A percentile compares a stretch with the other conserved stretches of the same genome.
These are phyloP conservation scores for Ahaetulla prasina DNA, from an alignment of 2,113 vertebrate genomes.

Conservation along the genomic window DNA sequence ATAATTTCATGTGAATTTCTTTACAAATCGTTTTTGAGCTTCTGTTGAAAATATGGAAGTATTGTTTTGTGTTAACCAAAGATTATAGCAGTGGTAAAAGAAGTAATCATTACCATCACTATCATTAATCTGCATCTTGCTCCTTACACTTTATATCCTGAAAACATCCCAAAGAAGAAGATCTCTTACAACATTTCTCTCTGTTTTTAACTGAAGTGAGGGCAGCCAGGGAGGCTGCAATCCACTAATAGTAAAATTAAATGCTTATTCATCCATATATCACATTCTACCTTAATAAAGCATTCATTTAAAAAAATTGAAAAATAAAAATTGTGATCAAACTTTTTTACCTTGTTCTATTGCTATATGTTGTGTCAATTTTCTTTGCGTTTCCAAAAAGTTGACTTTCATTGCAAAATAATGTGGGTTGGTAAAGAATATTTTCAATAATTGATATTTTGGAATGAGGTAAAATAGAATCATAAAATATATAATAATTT, in stretches of 20 bases:
- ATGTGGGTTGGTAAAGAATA: neutral
- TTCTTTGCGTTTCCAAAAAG: neutral
- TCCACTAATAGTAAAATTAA: neutral
- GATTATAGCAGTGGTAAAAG: neutral
- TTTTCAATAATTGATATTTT: neutral
- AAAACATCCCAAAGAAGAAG: neutral
- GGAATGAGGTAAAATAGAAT: constrained; percentile 18
- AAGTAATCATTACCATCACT: neutral
- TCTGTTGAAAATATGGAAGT: neutral
- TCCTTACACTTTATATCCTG: neutral
- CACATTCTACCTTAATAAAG: neutral
- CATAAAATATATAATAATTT: constrained; percentile 35
- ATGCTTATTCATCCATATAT: neutral
- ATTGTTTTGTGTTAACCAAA: neutral
- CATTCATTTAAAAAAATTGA: neutral
- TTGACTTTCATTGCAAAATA: neutral
- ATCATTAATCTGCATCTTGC: neutral
- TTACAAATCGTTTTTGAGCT: neutral
- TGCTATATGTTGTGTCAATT: neutral
- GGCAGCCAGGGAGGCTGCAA: neutral
- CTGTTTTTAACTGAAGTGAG: neutral
- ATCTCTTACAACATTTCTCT: neutral
- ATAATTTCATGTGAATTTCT: neutral
- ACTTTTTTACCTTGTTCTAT: neutral
- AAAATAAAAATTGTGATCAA: neutral